Evolutionary conservation across 1,140 invertebrate genomes (phyloP), one percentile per base, ranked within the genome.

Genomic region (Zaprionus nigranus): DNA sequence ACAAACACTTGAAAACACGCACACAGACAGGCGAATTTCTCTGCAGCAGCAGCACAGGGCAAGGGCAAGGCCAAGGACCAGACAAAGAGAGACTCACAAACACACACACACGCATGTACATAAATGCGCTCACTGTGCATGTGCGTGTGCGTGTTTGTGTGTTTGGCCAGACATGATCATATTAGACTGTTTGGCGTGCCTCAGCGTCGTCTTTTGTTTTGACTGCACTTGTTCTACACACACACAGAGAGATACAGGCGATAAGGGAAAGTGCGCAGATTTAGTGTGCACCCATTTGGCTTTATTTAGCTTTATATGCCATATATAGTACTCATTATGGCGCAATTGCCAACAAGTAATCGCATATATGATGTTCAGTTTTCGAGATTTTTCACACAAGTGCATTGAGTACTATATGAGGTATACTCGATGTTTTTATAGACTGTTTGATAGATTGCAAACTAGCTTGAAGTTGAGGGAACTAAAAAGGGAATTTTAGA

Each of bases 11-110:
- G 9, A 6, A 61, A 4, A 11, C 46, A 63, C 38, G 2, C 43
- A 64, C 12, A 63, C 56, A 58, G 6, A 36, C 56, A 24, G 43
- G 46, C n/a, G 40, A 46, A 46, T 46, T 46, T 46, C 40, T 46
- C n/a, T 46, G 40, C 40, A 46, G 40, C 38, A 5, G 6, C n/a
- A 17, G 40, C 40, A 43, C n/a, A 54, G 49, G 56, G 76, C 71
- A 75, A 78, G 61, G 49, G 65, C 81, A 85, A 85, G 82, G 82
- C 77, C 84, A 87, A 88, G 84, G 81, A 88, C 82, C 61, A 75
- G 79, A 86, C 83, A 86, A 86, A 86, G 83, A 87, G 67, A 60
- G 13, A 30, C 56, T n/a, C 40, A 28, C 13, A 46, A 26, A 68
- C 12, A 51, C 28, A 51, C 26, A 34, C n/a, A 53, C 11, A 34